phyloP scores from a whole-genome alignment of 2,888 invertebrate genomes.

The Anthophora plumipes region DNA sequence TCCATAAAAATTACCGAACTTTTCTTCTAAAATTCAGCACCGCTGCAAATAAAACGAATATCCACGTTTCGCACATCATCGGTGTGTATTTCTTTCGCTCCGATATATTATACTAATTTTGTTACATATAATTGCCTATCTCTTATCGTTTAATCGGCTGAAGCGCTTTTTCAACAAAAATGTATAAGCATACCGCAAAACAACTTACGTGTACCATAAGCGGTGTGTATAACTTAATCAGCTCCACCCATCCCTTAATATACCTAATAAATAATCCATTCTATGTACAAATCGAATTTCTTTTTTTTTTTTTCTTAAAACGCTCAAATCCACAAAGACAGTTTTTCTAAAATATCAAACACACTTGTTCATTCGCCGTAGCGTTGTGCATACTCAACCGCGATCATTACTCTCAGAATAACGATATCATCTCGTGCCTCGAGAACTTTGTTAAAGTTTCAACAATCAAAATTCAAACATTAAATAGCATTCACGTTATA shows the following conservation, averaged over 20 bases:
- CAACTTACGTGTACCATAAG: slow-evolving; percentile 65
- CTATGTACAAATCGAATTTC: slow-evolving; percentile 71
- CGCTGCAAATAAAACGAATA: slow-evolving; percentile 46
- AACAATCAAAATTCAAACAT: slow-evolving; percentile 23
- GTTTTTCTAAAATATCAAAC: slow-evolving; percentile 61
- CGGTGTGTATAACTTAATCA: slow-evolving; percentile 46
- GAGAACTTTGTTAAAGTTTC: slow-evolving; percentile 12
- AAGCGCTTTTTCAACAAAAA: slow-evolving; percentile 46
- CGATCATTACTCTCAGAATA: slow-evolving; percentile 47
- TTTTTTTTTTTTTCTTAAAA: slow-evolving; percentile 60
- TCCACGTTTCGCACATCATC: slow-evolving; percentile 69
- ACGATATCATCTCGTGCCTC: background rate
- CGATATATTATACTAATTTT: slow-evolving; percentile 52
- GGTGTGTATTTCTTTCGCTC: slow-evolving; percentile 54
- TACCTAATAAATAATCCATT: slow-evolving; percentile 64
- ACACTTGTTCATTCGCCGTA: slow-evolving; percentile 39
- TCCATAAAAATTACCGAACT: background rate
- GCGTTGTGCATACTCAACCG: slow-evolving; percentile 55
- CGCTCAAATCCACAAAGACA: slow-evolving; percentile 59
- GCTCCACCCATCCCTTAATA: slow-evolving; percentile 55
- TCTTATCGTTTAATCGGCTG: slow-evolving; percentile 47
- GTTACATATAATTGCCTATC: slow-evolving; percentile 51
- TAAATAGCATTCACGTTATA: slow-evolving; percentile 24
- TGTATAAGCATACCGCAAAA: slow-evolving; percentile 76
- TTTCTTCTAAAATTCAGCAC: slow-evolving; percentile 20